Percentiles rank a stretch among this genome's conserved stretches.
Evolutionary conservation across 2,888 invertebrate genomes (phyloP).

Genomic region (Palloptera scutellata): DNA sequence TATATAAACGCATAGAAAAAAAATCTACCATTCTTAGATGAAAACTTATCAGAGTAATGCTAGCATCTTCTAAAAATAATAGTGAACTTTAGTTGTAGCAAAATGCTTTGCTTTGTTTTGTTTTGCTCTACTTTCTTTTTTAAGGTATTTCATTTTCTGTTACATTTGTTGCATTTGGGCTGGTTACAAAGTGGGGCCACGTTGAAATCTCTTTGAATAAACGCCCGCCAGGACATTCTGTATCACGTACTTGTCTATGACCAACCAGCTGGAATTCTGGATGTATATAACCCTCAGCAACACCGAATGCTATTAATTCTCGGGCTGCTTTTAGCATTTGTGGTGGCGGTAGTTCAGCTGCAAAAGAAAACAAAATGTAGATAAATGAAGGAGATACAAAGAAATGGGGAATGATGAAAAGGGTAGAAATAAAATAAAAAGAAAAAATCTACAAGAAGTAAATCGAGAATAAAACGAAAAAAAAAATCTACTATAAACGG

Average conservation of each 20-base stretch:
- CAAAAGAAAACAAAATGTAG: constrained; percentile 20
- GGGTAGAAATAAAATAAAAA: too few relatives aligned
- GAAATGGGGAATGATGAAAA: too few relatives aligned
- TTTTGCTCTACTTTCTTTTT: background rate
- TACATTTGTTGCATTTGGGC: constrained; percentile 46
- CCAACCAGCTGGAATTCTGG: constrained; percentile 71
- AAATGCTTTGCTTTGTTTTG: background rate
- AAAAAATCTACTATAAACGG: too few relatives aligned
- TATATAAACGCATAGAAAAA: too few relatives aligned
- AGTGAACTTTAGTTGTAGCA: constrained; percentile 15
- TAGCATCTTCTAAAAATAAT: constrained; percentile 18
- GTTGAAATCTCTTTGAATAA: constrained; percentile 70
- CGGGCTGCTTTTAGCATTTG: constrained; percentile 69
- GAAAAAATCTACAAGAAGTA: too few relatives aligned
- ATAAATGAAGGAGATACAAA: background rate
- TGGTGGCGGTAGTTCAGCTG: constrained; percentile 70
- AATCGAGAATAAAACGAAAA: too few relatives aligned
- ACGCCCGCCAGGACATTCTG: constrained; percentile 74
- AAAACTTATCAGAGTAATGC: background rate
- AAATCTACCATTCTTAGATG: too few relatives aligned
- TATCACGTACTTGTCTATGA: constrained; percentile 70
- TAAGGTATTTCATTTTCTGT: constrained; percentile 41
- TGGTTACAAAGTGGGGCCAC: constrained; percentile 70
- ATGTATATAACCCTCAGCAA: constrained; percentile 69
- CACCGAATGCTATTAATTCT: constrained; percentile 70